These are phyloP conservation scores for Chelonoidis abingdonii DNA, from an alignment of 2,113 vertebrate species.

Conservation along the genomic window DNA sequence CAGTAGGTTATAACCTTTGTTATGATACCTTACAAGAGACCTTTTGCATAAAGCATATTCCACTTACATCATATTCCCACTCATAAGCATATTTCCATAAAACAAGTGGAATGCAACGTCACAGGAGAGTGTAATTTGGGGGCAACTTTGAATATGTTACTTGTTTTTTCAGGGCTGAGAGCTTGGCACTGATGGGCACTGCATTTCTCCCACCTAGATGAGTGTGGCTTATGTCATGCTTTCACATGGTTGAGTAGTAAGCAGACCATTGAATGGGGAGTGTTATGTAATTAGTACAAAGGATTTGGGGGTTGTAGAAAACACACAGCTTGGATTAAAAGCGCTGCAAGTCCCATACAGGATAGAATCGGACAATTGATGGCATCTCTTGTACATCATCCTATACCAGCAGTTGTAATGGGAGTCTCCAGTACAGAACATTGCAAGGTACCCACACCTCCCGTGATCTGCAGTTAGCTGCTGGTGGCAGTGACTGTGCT, in stretches of 20 bases:
- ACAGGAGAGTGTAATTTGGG: neutral
- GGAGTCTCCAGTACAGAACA: neutral
- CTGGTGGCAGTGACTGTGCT: neutral
- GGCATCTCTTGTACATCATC: neutral
- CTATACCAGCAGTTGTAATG: neutral
- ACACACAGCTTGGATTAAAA: neutral
- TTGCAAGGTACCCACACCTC: rapidly evolving
- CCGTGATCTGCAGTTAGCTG: rapidly evolving
- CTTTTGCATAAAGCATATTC: too few species aligned
- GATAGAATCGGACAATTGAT: neutral
- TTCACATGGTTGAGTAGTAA: neutral
- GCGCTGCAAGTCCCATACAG: neutral
- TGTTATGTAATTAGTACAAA: neutral
- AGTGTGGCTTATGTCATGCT: neutral
- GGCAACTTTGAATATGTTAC: neutral
- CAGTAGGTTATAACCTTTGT: too few species aligned
- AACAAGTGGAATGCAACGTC: too few species aligned
- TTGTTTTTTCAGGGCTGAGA: neutral
- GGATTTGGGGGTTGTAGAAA: neutral
- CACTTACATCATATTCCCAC: too few species aligned
- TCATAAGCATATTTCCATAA: too few species aligned
- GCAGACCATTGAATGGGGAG: neutral
- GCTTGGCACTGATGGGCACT: neutral
- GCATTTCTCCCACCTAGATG: neutral
- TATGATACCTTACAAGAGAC: too few species aligned